Base-by-base conservation (phyloP, 2,797 vertebrate species). In the Xenopus petersii region DNA sequence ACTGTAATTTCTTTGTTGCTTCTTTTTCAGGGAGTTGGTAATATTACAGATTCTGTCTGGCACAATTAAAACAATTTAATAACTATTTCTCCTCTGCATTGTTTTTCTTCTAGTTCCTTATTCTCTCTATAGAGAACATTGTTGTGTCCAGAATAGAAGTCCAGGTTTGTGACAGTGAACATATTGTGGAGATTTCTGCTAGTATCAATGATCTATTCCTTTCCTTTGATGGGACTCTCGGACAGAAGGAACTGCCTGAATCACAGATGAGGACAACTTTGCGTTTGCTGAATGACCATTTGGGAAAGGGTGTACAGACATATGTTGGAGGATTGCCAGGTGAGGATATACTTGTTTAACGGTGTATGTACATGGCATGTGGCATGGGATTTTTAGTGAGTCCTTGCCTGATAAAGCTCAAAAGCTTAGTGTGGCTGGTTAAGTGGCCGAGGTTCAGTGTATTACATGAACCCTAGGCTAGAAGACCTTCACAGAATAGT, bases 251-350 rank as follows among this genome's bases (percentile, higher is more conserved):
- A 80, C 77, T 91, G 26, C 82, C 73, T 12, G 64, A 67, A 2
- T 49, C 79, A 0, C 86, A 90, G 49, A 77, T 95, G 62, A 83
- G 89, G 55, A 80, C 86, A 11, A 87, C 90, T 21, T 84, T 97
- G 67, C 85, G 86, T 1, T 54, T 84, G 2, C 89, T 93, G 12
- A 82, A 79, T 74, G 70, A 61, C 12, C 83, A 84, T 64, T 80
- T 93, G 42, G 86, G 80, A 36, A 83, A 82, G 56, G 9, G 87
- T 0, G 90, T 94, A 80, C 94, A 89, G 86, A 97, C 93, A 7
- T 98, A 94, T 0, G 63, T 95, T 4, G 98, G 98, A 85, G 98
- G 97, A 48, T 84, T 99, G 9, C 96, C 97, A 89, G 96, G 97
- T 97, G 79, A 90, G 33, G 15, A 47, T 11, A 36, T 42, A 64